Percentiles rank a stretch among this genome's conserved stretches.
These are phyloP conservation scores for Ramazzottius varieornatus DNA, from an alignment of 2,888 invertebrate genomes.

Conservation along the genomic window DNA sequence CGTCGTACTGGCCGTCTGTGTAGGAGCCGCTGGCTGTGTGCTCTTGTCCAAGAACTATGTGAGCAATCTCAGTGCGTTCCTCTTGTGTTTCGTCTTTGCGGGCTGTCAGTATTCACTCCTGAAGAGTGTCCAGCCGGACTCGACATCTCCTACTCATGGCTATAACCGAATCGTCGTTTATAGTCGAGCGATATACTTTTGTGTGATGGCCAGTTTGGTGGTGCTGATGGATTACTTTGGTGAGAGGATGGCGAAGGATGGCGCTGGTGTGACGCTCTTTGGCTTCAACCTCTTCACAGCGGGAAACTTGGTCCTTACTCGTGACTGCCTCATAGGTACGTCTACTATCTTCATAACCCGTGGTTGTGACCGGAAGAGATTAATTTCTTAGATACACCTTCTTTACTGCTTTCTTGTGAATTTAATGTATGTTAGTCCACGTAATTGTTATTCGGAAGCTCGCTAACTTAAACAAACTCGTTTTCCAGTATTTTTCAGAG, in stretches of 20 bases:
- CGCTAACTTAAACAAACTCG: too few species aligned
- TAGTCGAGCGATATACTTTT: slow-evolving; percentile 13
- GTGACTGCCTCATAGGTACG: slow-evolving; percentile 45
- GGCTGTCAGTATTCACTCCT: slow-evolving; percentile 84
- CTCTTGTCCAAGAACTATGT: slow-evolving; percentile 60
- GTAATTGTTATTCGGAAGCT: too few species aligned
- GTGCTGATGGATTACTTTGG: background rate
- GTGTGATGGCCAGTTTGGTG: slow-evolving; percentile 9
- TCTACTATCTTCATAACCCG: too few species aligned
- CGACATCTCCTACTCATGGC: slow-evolving; percentile 78
- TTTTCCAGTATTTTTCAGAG: too few species aligned
- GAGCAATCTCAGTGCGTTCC: slow-evolving; percentile 65
- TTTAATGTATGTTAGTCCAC: too few species aligned
- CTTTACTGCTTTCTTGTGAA: too few species aligned
- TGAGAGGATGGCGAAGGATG: slow-evolving; percentile 9
- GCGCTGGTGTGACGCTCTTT: slow-evolving; percentile 19
- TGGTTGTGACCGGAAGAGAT: too few species aligned
- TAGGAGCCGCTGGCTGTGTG: slow-evolving; percentile 56
- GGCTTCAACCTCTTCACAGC: slow-evolving; percentile 30
- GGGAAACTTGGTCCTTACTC: slow-evolving; percentile 35
- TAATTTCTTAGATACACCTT: too few species aligned
- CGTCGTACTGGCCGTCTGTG: slow-evolving; percentile 51
- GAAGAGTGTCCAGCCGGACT: slow-evolving; percentile 95
- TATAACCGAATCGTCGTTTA: slow-evolving; percentile 25
- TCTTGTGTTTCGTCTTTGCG: slow-evolving; percentile 91